Base-by-base conservation (phyloP, 2,888 invertebrate species). In the Ctenicera cuprea region DNA sequence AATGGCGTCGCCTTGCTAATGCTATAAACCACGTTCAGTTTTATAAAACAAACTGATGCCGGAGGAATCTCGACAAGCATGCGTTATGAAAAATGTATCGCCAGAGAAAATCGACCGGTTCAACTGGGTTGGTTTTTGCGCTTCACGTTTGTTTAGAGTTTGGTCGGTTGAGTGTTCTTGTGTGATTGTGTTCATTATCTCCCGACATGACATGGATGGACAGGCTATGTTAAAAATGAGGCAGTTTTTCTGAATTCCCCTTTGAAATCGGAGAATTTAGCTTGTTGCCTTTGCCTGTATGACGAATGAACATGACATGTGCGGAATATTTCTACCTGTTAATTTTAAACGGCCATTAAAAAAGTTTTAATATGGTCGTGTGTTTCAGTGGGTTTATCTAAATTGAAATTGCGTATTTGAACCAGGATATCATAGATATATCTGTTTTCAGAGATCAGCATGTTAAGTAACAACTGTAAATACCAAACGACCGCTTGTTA, bases 51-150 rank as follows among this genome's bases (percentile, higher is more conserved):
- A 48, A 11, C 67, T 45, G 57, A 83, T 79, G 83, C 80, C 80
- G 71, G 76, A 79, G 82, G 84, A 85, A 84, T 85, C 82, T 82
- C 81, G 83, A 84, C 83, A 82, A 83, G 83, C 78, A 80, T 80
- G 80, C 81, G 81, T 83, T 86, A 86, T 86, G 85, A 86, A 86
- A 86, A 86, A 86, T 86, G 85, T 86, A 86, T 85, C 83, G 79
- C 61, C 54, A 64, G 64, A 71, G 68, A 67, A 74, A 74, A 71
- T 71, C 71, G 71, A 74, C 71, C 68, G 74, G 74, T 74, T 67
- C 43, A 70, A 59, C 74, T 66, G 74, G 70, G 70, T 54, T 62
- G 66, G 74, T 74, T 74, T 74, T 74, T 74, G 61, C 48, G 64
- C 38, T 71, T 30, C 71, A 57, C 62, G 59, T 62, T 69, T 65